Percentiles rank a stretch among this genome's conserved stretches.
Conservation (phyloP, 2,797 vertebrate species). For the Poecile montanus region DNA sequence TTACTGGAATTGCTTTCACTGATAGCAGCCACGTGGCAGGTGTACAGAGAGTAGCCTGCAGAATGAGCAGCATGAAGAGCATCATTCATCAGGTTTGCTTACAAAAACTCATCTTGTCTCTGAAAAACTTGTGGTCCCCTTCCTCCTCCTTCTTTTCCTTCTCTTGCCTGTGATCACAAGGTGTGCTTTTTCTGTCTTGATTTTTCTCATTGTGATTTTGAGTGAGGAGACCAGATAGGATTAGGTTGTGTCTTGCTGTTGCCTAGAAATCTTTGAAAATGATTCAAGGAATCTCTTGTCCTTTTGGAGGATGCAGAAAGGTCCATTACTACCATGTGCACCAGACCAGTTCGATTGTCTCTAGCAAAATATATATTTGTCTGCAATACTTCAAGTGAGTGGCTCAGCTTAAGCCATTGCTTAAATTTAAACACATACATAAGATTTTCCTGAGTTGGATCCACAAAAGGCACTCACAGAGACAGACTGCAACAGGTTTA, state of each 20-base stretch:
- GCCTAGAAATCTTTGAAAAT: neutral
- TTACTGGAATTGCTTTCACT: slow-evolving; percentile 45
- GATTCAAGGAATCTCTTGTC: neutral
- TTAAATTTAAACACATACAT: neutral
- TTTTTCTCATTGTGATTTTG: neutral
- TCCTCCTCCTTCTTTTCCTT: neutral
- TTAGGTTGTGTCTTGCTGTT: neutral
- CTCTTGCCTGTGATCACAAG: accelerated
- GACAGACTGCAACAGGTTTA: neutral
- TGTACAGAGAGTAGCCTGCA: slow-evolving; percentile 8
- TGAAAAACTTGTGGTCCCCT: neutral
- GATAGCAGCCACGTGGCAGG: slow-evolving; percentile 33
- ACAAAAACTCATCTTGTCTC: neutral
- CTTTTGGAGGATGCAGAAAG: neutral
- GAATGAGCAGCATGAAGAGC: neutral
- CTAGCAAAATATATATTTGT: neutral
- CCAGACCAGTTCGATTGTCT: neutral
- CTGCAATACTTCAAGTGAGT: neutral
- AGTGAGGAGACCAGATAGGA: neutral
- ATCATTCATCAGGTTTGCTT: slow-evolving; percentile 16
- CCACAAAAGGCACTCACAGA: neutral
- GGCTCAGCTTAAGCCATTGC: neutral
- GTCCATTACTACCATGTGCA: neutral
- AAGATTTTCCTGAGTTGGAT: neutral
- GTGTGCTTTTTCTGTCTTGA: neutral